Evolutionary conservation across 2,113 vertebrate species (phyloP).

Genomic region (Sinocyclocheilus rhinocerous): DNA sequence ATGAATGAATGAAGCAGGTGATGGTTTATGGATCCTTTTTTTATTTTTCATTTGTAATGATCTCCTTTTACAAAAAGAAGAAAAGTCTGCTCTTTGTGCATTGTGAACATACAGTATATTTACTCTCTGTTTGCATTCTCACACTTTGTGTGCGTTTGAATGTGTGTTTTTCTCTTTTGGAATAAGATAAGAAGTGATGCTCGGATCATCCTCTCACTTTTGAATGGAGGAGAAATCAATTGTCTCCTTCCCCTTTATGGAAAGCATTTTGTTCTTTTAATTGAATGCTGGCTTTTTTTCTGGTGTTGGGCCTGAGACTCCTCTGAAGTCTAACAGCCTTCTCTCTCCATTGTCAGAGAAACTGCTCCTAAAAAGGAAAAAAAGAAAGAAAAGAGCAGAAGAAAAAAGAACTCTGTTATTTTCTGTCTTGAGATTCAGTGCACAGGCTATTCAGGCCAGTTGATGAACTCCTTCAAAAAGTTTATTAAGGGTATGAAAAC

Average conservation of each 20-base stretch:
- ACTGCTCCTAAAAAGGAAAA: slow-evolving; percentile 72
- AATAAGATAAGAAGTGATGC: slow-evolving; percentile 55
- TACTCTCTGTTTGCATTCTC: slow-evolving; percentile 39
- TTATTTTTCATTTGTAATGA: background rate
- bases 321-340: slow-evolving; percentile 82
- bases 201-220: slow-evolving; percentile 55
- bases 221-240: slow-evolving; percentile 65
- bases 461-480: slow-evolving; percentile 99
- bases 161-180: slow-evolving; percentile 49
- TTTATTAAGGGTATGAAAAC: slow-evolving; percentile 98
- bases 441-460: slow-evolving; percentile 94
- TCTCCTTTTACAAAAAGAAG: background rate
- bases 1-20: background rate
- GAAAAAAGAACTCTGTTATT: slow-evolving; percentile 88
- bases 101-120: slow-evolving; percentile 22
- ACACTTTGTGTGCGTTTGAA: slow-evolving; percentile 41
- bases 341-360: slow-evolving; percentile 78
- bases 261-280: slow-evolving; percentile 67
- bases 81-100: slow-evolving; percentile 3
- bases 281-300: slow-evolving; percentile 68
- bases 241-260: slow-evolving; percentile 64
- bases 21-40: background rate
- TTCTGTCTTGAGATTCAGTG: slow-evolving; percentile 88
- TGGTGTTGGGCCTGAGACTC: slow-evolving; percentile 69
- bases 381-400: slow-evolving; percentile 72